Conservation (phyloP, 1,140 invertebrate genomes). For the Aleiodes sp. region DNA sequence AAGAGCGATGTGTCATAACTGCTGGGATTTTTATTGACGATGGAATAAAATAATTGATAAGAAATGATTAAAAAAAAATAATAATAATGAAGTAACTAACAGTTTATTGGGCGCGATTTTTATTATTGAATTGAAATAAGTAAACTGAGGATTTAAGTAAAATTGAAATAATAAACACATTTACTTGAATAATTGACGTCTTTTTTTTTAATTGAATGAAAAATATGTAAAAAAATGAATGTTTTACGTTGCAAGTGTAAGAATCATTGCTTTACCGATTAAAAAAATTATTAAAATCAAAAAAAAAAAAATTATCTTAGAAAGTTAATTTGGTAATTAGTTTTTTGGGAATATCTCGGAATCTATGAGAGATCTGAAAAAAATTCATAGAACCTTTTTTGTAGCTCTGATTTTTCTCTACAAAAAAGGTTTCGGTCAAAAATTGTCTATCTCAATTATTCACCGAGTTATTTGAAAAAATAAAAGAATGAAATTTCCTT, state of each 20-base stretch:
- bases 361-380: too few species aligned
- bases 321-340: too few species aligned
- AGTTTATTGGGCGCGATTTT: conserved; percentile 20
- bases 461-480: neutral
- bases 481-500: neutral
- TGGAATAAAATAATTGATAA: conserved; percentile 30
- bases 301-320: too few species aligned
- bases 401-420: too few species aligned
- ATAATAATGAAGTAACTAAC: conserved; percentile 24
- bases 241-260: neutral
- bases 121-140: neutral
- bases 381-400: too few species aligned
- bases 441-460: too few species aligned
- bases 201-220: neutral
- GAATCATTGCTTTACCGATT: too few species aligned
- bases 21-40: conserved; percentile 39
- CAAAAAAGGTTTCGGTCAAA: too few species aligned
- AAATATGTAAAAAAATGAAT: neutral
- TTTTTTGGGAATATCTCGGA: neutral
- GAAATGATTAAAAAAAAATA: conserved; percentile 15
- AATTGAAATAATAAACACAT: conserved; percentile 1
- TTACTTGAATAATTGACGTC: conserved; percentile 7
- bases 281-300: too few species aligned
- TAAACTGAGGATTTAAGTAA: conserved; percentile 1
- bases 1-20: conserved; percentile 38